Percentiles rank a stretch among this genome's conserved stretches.
Evolutionary conservation across 2,888 invertebrate genomes (phyloP).

Genomic region (Miltochrista miniata): DNA sequence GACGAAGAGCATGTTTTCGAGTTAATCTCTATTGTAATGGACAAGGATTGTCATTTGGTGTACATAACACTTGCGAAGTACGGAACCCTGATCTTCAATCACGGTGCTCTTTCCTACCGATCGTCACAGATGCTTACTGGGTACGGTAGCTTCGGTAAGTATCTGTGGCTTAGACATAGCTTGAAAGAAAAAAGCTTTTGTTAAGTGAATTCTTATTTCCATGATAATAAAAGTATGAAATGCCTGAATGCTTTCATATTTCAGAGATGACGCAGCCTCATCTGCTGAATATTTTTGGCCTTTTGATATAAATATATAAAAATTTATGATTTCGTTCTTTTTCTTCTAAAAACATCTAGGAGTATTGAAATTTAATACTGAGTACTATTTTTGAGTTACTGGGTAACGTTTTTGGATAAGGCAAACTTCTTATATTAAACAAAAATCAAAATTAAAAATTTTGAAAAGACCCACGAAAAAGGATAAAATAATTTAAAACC

Average conservation of each 20-base stretch:
- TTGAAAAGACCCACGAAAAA: too few species aligned
- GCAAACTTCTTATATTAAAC: too few species aligned
- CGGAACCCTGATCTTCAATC: slow-evolving; percentile 26
- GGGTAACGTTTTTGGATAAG: not conserved
- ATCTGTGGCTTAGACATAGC: slow-evolving; percentile 16
- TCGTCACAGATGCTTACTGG: too few species aligned
- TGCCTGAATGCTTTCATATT: slow-evolving; percentile 4
- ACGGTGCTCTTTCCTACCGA: too few species aligned
- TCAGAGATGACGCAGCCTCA: not conserved
- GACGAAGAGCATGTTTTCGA: too few species aligned
- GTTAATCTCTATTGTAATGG: too few species aligned
- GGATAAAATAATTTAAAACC: too few species aligned
- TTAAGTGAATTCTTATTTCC: slow-evolving; percentile 2
- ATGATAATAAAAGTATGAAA: slow-evolving; percentile 3
- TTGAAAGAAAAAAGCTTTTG: slow-evolving; percentile 4
- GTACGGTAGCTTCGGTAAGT: too few species aligned
- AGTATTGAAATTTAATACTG: not conserved
- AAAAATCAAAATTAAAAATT: too few species aligned
- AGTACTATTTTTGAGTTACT: not conserved
- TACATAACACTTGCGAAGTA: slow-evolving; percentile 6
- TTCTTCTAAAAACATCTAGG: slow-evolving; percentile 2
- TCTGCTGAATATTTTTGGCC: not conserved
- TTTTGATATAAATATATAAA: not conserved
- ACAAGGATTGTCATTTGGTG: too few species aligned
- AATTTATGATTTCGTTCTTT: not conserved